Percentiles rank a stretch among this genome's conserved stretches.
phyloP scores from a whole-genome alignment of 2,888 invertebrate genomes.

The Syrphus vitripennis region DNA sequence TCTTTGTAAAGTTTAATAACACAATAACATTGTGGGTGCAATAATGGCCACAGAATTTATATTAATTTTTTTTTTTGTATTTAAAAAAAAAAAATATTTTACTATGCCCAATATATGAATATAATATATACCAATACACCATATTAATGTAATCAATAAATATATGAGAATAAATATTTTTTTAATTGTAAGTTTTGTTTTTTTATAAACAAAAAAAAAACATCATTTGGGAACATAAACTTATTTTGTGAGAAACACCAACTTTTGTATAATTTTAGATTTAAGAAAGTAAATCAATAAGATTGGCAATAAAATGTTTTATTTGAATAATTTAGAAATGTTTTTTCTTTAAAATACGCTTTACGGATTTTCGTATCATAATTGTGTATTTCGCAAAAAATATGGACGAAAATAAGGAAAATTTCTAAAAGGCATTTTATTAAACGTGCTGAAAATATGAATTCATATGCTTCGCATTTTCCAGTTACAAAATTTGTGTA shows the following conservation, averaged over 20 bases:
- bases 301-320: slow-evolving; percentile 51
- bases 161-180: not conserved
- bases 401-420: too few relatives aligned
- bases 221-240: not conserved
- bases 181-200: slow-evolving; percentile 31
- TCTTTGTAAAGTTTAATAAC: slow-evolving; percentile 8
- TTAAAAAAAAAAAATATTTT: not conserved
- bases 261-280: slow-evolving; percentile 36
- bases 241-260: slow-evolving; percentile 26
- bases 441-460: too few relatives aligned
- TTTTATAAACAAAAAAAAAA: slow-evolving; percentile 2
- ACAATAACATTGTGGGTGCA: slow-evolving; percentile 52
- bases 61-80: slow-evolving; percentile 4
- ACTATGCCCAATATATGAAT: not conserved
- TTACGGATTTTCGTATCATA: too few relatives aligned
- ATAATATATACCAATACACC: slow-evolving; percentile 3
- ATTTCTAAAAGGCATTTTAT: too few relatives aligned
- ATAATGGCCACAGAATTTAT: slow-evolving; percentile 59
- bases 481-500: too few relatives aligned
- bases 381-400: too few relatives aligned
- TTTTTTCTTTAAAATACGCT: slow-evolving; percentile 28
- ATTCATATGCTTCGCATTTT: too few relatives aligned
- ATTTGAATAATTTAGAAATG: not conserved
- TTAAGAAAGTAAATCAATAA: not conserved
- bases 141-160: slow-evolving; percentile 15